Evolutionary conservation across 2,113 vertebrate genomes (phyloP), one percentile per base, ranked within the genome.

Genomic region (Menura novaehollandiae): DNA sequence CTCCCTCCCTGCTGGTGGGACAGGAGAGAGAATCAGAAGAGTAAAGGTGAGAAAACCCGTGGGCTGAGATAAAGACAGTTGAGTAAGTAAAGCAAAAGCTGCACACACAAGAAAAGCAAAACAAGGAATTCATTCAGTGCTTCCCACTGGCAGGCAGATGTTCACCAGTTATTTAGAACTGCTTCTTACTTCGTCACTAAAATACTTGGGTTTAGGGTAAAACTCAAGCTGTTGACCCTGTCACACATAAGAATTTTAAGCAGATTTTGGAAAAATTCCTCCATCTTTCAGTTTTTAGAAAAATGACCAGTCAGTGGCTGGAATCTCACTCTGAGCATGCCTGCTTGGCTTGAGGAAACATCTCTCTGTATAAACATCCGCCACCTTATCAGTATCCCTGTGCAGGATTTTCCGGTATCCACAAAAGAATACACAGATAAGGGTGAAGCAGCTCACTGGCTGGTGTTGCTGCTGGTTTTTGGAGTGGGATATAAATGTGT

Each of bases 1-100:
- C 27, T 56, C 63, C 21, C 43, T 67, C 60, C 60, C 23, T 1
- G 1, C 19, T 0, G 0, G 8, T 77, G 63, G 47, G 21, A 27
- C 0, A 0, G 35, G 41, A 47, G 39, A n/a, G 62, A 60, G 41
- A 84, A 28, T 32, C 22, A 63, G 26, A 56, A 49, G 32, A 56
- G 28, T 68, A 59, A 28, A 49, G 49, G 63, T 84, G 64, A 49
- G 32, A 84, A 69, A 49, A 51, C 26, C 3, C 0, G 1, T 63
- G 49, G 35, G 27, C 23, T 84, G 41, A 71, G 64, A 37, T 63
- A 69, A 28, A 69, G 41, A 32, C 49, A 63, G 16, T 89, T n/a
- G 30, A 35, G 16, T 67, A 35, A n/a, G 44, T 71, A 77, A 84
- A 84, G 22, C 41, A 43, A 77, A 63, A 77, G 32, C 43, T 84